Conservation (phyloP, 2,113 vertebrate species). For the Suricata suricatta region DNA sequence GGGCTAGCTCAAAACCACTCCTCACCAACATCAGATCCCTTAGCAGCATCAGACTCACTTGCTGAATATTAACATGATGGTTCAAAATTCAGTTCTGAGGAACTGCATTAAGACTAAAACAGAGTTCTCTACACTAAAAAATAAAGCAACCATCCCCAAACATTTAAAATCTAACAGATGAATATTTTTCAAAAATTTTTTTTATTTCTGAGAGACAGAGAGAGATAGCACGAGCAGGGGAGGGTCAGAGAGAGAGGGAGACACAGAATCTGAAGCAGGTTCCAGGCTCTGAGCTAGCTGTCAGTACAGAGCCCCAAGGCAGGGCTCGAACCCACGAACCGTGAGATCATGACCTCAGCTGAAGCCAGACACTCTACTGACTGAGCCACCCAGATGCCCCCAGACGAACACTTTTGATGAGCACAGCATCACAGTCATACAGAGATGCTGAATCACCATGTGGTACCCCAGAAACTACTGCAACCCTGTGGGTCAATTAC, state of each 20-base stretch:
- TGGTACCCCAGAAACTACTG: not conserved
- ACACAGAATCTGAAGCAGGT: too few species aligned
- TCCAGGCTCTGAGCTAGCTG: too few species aligned
- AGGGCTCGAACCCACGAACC: too few species aligned
- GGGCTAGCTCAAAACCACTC: not conserved
- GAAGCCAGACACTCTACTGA: too few species aligned
- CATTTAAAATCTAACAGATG: not conserved
- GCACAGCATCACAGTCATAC: not conserved
- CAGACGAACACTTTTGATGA: not conserved
- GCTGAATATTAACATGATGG: not conserved
- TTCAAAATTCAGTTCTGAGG: conserved; percentile 1
- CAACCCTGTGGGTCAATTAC: not conserved
- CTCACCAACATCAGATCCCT: not conserved
- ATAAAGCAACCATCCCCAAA: not conserved
- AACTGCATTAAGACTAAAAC: not conserved
- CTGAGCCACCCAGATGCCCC: too few species aligned
- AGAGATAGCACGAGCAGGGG: too few species aligned
- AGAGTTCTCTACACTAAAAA: not conserved
- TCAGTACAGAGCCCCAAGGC: too few species aligned
- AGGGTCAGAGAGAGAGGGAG: too few species aligned
- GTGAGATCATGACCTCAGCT: too few species aligned
- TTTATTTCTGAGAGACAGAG: too few species aligned
- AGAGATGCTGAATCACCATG: not conserved
- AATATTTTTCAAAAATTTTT: not conserved
- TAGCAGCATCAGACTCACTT: not conserved